These are phyloP conservation scores for Oryzias sinensis DNA, from an alignment of 2,797 vertebrate species.

Conservation along the genomic window DNA sequence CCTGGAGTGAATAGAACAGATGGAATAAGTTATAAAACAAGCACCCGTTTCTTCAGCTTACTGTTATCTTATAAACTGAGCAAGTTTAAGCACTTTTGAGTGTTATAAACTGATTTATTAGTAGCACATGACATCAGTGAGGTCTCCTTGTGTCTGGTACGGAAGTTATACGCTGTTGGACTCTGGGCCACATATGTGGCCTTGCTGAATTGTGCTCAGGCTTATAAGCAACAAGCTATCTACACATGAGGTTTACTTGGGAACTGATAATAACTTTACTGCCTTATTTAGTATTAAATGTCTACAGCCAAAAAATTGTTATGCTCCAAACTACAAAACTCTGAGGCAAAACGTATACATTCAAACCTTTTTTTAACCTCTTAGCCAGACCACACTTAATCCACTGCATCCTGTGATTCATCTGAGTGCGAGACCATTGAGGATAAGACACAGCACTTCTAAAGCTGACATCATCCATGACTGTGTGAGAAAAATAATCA, in stretches of 20 bases:
- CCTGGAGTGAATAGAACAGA: conserved; percentile 62
- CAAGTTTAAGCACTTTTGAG: not conserved
- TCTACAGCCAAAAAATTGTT: conserved; percentile 3
- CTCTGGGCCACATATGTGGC: conserved; percentile 47
- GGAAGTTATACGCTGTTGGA: conserved; percentile 20
- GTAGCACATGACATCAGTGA: not conserved
- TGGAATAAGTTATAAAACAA: not conserved
- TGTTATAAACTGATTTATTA: conserved; percentile 9
- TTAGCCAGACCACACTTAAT: not conserved
- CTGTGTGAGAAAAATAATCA: conserved; percentile 11
- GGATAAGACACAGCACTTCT: conserved; percentile 35
- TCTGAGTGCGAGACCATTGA: conserved; percentile 17
- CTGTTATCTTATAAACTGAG: not conserved
- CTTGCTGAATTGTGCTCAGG: conserved; percentile 40
- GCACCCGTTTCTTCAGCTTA: not conserved
- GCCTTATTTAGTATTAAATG: conserved; percentile 4
- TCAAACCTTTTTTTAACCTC: conserved; percentile 8
- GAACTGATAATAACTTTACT: conserved; percentile 29
- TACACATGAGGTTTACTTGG: conserved; percentile 46
- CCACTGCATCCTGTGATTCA: conserved; percentile 46
- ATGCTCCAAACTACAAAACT: conserved; percentile 15
- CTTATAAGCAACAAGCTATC: conserved; percentile 64
- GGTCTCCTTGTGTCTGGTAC: conserved; percentile 11
- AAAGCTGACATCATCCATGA: conserved; percentile 42
- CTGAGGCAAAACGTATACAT: conserved; percentile 7